Base-by-base conservation (phyloP, 2,888 invertebrate species). In the Drosophila gaucha region DNA sequence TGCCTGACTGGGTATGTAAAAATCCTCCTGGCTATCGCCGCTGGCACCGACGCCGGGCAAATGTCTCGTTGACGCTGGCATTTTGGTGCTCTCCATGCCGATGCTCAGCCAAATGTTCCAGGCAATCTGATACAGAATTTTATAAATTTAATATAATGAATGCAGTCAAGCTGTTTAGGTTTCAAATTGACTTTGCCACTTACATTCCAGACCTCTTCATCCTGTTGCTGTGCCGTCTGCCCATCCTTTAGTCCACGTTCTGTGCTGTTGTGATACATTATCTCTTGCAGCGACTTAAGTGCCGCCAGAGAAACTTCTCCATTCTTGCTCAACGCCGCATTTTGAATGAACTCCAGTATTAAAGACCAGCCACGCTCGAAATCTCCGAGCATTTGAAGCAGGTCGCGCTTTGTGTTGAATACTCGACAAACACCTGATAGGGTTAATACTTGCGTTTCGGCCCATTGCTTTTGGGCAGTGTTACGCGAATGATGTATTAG, bases 391-490 rank as follows among this genome's bases (percentile, higher is more conserved):
- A 95, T 94, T 89, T 95, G 95, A 16, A 99, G 93, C 50, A 97
- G 93, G 85, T 95, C 96, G 78, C 97, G 94, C 91, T 98, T 96
- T 0, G 97, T 96, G 90, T 98, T 97, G 92, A 99, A 98, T 12
- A 96, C 98, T 68, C 98, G 94, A 0, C 98, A 97, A 18, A 98
- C 98, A 0, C 98, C 98, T 3, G 97, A 97, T 12, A 98, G 91
- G 0, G 97, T 97, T 66, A 97, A 91, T 35, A 97, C 98, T 93
- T 98, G 97, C 0, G 99, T 99, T 92, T 99, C 99, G 0, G 99
- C 98, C 99, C 99, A 99, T 89, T 99, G 99, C 88, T 99, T 99
- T 92, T 98, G 98, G 46, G 99, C 99, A 0, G 99, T 99, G 91
- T 99, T 99, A 62, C 99, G 94, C 1, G 99, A 97, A 92, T 99